Evolutionary conservation across 2,797 vertebrate species (phyloP).

Genomic region (Gadopsis bispinosus): DNA sequence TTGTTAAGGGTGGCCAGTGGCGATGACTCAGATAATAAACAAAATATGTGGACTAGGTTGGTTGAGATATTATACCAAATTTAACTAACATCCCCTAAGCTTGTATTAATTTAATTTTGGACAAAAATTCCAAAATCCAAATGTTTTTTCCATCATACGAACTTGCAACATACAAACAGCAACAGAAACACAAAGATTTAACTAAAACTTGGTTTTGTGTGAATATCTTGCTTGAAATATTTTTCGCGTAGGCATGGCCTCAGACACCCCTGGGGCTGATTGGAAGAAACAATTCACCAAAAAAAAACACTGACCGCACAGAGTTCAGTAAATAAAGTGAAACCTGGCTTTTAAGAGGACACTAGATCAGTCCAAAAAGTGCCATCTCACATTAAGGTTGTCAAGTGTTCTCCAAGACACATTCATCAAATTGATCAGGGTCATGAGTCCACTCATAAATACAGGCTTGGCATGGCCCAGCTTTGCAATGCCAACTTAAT

Average conservation of each 20-base stretch:
- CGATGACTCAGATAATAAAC: no score
- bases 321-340: constrained; percentile 12
- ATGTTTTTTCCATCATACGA: no score
- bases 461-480: constrained; percentile 48
- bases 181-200: background rate
- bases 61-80: no score
- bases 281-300: background rate
- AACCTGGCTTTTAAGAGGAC: constrained; percentile 28
- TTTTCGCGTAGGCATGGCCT: background rate
- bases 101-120: no score
- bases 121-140: no score
- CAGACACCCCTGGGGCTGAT: background rate
- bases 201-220: background rate
- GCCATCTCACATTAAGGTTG: constrained; percentile 50
- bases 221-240: background rate
- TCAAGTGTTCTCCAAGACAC: constrained; percentile 50
- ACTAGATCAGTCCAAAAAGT: constrained; percentile 39
- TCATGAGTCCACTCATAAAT: constrained; percentile 52
- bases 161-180: no score
- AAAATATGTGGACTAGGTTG: no score
- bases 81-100: no score
- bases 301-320: background rate
- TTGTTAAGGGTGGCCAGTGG: no score
- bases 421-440: constrained; percentile 58
- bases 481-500: constrained; percentile 42